A percentile compares a stretch with the other conserved stretches of the same genome.
Conservation (phyloP, 2,888 invertebrate species). For the Unio pictorum region DNA sequence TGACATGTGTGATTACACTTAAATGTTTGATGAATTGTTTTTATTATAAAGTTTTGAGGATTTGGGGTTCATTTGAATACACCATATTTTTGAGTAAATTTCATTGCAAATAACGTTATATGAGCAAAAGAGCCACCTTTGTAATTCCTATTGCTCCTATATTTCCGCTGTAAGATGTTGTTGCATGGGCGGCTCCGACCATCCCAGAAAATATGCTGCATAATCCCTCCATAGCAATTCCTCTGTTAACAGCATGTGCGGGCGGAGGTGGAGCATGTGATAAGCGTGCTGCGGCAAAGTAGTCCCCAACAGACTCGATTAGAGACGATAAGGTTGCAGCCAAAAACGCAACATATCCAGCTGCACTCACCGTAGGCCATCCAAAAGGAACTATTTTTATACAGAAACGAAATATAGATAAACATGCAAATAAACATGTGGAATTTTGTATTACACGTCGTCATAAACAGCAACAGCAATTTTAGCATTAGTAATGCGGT, state of each 20-base stretch:
- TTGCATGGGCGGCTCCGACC: conserved; percentile 89
- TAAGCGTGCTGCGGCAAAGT: conserved; percentile 84
- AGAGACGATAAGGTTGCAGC: conserved; percentile 61
- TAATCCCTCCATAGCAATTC: conserved; percentile 81
- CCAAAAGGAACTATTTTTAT: conserved; percentile 61
- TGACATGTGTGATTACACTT: too few species aligned
- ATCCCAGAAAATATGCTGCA: conserved; percentile 87
- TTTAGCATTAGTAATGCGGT: too few species aligned
- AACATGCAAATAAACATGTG: too few species aligned
- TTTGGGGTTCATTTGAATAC: too few species aligned
- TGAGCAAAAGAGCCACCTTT: conserved; percentile 74
- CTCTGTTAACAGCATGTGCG: conserved; percentile 86
- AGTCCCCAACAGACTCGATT: conserved; percentile 81
- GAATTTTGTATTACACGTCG: too few species aligned
- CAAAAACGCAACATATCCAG: conserved; percentile 61
- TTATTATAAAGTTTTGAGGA: too few species aligned
- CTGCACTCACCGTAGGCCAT: conserved; percentile 58
- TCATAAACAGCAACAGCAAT: too few species aligned
- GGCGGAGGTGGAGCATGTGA: conserved; percentile 86
- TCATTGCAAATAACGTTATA: too few species aligned
- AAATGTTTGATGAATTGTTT: too few species aligned
- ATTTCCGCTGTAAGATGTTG: conserved; percentile 91
- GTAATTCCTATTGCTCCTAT: conserved; percentile 91
- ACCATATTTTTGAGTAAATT: too few species aligned
- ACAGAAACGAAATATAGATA: too few species aligned